Conservation (phyloP, 1,140 invertebrate genomes). For the Pinna nobilis region DNA sequence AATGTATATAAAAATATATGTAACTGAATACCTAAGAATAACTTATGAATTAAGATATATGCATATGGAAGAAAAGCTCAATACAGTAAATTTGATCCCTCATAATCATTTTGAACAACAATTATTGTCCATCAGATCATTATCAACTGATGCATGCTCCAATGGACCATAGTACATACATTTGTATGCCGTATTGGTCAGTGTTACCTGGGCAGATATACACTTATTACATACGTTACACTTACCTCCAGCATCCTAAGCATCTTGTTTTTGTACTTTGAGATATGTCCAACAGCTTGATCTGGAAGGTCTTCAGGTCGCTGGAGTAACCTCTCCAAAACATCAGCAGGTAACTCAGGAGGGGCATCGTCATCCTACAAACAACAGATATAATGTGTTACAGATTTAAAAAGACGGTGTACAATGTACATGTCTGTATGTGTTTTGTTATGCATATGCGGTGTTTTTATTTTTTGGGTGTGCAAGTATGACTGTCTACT, state of each 20-base stretch:
- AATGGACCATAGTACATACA: no score
- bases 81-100: background rate
- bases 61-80: background rate
- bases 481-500: background rate
- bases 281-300: constrained; percentile 62
- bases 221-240: background rate
- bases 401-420: no score
- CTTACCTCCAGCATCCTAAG: constrained; percentile 69
- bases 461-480: background rate
- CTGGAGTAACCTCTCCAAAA: constrained; percentile 64
- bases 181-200: no score
- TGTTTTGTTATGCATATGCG: background rate
- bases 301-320: constrained; percentile 70
- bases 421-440: no score
- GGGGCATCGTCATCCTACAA: constrained; percentile 55
- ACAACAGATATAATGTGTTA: background rate
- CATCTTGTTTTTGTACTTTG: constrained; percentile 67
- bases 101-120: background rate
- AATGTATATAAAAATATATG: background rate
- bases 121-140: no score
- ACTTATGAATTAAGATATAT: no score
- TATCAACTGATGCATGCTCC: no score
- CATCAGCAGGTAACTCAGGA: constrained; percentile 62
- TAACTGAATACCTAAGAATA: no score
- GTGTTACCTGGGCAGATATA: no score